phyloP scores from a whole-genome alignment of 2,797 vertebrate species.

The Oryzias dopingdopingensis region DNA sequence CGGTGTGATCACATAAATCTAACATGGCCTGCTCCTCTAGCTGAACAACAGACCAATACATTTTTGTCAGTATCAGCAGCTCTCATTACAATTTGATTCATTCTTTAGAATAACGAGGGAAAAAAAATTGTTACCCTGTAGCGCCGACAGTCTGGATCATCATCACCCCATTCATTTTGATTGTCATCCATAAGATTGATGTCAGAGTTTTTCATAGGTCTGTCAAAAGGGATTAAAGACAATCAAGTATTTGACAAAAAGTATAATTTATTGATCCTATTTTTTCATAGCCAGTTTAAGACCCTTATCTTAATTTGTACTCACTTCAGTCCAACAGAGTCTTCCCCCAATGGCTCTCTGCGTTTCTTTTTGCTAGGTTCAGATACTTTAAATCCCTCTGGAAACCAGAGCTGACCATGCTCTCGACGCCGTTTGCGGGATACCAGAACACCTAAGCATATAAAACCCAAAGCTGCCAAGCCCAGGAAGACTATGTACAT shows the following conservation, averaged over 20 bases:
- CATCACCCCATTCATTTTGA: slow-evolving; percentile 96
- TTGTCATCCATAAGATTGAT: slow-evolving; percentile 96
- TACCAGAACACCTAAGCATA: slow-evolving; percentile 89
- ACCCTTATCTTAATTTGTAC: not conserved
- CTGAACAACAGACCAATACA: slow-evolving; percentile 63
- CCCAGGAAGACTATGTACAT: slow-evolving; percentile 85
- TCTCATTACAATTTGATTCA: not conserved
- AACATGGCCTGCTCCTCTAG: slow-evolving; percentile 93
- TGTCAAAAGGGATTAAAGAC: slow-evolving; percentile 30
- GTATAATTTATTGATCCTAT: too few species aligned
- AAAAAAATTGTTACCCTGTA: slow-evolving; percentile 82
- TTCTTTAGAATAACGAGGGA: not conserved
- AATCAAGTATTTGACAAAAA: too few species aligned
- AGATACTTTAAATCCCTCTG: slow-evolving; percentile 90
- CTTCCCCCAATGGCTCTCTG: slow-evolving; percentile 91
- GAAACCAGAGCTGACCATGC: slow-evolving; percentile 98
- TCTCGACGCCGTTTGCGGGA: slow-evolving; percentile 91
- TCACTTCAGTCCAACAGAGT: slow-evolving; percentile 94
- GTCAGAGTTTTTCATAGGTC: slow-evolving; percentile 88
- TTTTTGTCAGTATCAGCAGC: not conserved
- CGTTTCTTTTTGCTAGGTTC: slow-evolving; percentile 96
- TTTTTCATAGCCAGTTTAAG: too few species aligned
- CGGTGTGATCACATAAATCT: slow-evolving; percentile 86
- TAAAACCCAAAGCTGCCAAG: slow-evolving; percentile 80
- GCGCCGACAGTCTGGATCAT: slow-evolving; percentile 89